These are phyloP conservation scores for Peromyscus californicus DNA, from an alignment of 2,113 vertebrate species.

Conservation along the genomic window DNA sequence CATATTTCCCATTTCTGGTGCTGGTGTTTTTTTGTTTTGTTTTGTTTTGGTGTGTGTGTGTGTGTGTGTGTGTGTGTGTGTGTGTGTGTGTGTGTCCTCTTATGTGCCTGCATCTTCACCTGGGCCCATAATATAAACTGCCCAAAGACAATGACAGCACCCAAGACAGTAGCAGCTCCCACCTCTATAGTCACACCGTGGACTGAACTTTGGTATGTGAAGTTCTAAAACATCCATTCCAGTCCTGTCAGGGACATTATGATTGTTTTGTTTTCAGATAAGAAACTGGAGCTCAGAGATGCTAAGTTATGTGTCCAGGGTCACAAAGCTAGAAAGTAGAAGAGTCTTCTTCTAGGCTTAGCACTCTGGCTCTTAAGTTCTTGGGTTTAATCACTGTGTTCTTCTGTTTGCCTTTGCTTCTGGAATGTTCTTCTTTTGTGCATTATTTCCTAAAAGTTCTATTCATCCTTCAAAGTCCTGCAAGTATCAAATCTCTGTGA, in stretches of 20 bases:
- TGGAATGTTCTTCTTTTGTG: background rate
- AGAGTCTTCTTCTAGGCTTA: background rate
- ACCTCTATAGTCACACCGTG: background rate
- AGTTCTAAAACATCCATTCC: background rate
- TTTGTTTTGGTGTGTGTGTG: background rate
- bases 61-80: too few relatives aligned
- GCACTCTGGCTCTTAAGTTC: background rate
- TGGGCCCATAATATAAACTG: fast-evolving
- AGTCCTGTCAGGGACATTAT: background rate
- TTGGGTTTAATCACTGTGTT: background rate
- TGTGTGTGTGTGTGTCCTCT: background rate
- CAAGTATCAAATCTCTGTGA: background rate
- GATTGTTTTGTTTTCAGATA: background rate
- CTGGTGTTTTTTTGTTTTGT: background rate
- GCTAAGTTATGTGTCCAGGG: background rate
- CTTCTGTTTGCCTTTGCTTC: background rate
- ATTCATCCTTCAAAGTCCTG: background rate
- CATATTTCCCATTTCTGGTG: background rate
- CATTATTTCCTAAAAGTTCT: background rate
- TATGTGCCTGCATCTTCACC: background rate
- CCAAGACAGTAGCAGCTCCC: background rate
- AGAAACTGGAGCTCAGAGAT: background rate
- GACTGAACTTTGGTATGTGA: background rate
- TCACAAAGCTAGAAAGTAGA: background rate
- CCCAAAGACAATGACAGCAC: background rate